These are phyloP conservation scores for Bacillus rossius DNA, from an alignment of 1,140 invertebrate genomes.

Conservation along the genomic window DNA sequence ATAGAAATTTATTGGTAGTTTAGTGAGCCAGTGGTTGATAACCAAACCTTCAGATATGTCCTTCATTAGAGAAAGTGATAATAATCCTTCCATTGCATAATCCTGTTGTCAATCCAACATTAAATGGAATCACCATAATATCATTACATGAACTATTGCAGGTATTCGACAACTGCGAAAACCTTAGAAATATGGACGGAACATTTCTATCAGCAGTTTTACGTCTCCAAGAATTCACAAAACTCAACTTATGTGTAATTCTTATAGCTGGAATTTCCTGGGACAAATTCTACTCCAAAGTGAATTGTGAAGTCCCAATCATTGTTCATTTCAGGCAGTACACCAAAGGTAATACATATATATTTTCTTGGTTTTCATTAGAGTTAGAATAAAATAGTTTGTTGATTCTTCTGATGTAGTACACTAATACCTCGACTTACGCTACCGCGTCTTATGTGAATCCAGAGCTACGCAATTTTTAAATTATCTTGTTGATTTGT, in stretches of 20 bases:
- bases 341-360: slow-evolving; percentile 54
- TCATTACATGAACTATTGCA: slow-evolving; percentile 21
- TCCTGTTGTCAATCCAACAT: no score
- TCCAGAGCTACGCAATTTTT: no score
- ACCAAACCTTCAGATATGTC: no score
- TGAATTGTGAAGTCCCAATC: slow-evolving; percentile 65
- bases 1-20: no score
- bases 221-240: slow-evolving; percentile 64
- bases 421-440: no score
- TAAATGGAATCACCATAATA: no score
- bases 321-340: slow-evolving; percentile 78
- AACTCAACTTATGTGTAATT: slow-evolving; percentile 66
- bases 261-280: slow-evolving; percentile 71
- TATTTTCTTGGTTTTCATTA: slow-evolving; percentile 9
- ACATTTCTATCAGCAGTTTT: slow-evolving; percentile 66
- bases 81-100: no score
- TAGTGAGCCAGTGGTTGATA: no score
- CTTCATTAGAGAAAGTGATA: no score
- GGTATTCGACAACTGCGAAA: slow-evolving; percentile 74
- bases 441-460: no score
- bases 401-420: slow-evolving; percentile 6
- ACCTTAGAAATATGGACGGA: slow-evolving; percentile 62
- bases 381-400: no score
- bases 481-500: no score
- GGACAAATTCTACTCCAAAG: slow-evolving; percentile 69